Base-by-base conservation (phyloP, 2,888 invertebrate genomes). In the Epirrhoe alternata region DNA sequence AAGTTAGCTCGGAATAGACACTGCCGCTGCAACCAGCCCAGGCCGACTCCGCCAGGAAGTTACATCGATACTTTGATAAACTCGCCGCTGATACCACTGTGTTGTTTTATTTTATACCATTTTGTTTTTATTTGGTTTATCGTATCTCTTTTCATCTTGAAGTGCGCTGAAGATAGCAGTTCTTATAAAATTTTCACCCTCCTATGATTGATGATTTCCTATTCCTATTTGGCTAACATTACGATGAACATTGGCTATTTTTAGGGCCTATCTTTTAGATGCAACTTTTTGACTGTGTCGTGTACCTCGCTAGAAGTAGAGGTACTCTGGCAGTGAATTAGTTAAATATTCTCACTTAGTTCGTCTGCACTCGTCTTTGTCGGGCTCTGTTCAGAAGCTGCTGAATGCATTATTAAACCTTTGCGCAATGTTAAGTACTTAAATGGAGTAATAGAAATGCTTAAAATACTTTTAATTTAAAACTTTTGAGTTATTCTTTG, bases 1-100 rank as follows among this genome's bases (percentile, higher is more conserved):
- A 33, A 58, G 35, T 58, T 58, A 35, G 35, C 50, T 50, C 12
- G n/a, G 50, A 58, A 58, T 58, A 58, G 58, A 35, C 49, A 17
- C 49, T 16, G 33, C 14, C n/a, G 33, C 8, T 8, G 16, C 50
- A 50, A 38, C 24, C 35, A 38, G 35, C 8, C 50, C 50, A 47
- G 47, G 2, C 38, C 38, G 12, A 42, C 38, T 12, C 12, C 12
- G 5, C 5, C 3, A 12, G 5, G 12, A 4, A 4, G 38, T 42
- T 42, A 12, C 38, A 42, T 12, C 1, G 38, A 42, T 12, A n/a
- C n/a, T n/a, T n/a, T n/a, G n/a, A n/a, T n/a, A n/a, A n/a, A n/a
- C n/a, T n/a, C n/a, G n/a, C n/a, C n/a, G n/a, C n/a, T n/a, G n/a
- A n/a, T n/a, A n/a, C n/a, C n/a, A n/a, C n/a, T n/a, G n/a, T n/a